Evolutionary conservation across 1,140 invertebrate species (phyloP).

Genomic region (Carposina sasakii): DNA sequence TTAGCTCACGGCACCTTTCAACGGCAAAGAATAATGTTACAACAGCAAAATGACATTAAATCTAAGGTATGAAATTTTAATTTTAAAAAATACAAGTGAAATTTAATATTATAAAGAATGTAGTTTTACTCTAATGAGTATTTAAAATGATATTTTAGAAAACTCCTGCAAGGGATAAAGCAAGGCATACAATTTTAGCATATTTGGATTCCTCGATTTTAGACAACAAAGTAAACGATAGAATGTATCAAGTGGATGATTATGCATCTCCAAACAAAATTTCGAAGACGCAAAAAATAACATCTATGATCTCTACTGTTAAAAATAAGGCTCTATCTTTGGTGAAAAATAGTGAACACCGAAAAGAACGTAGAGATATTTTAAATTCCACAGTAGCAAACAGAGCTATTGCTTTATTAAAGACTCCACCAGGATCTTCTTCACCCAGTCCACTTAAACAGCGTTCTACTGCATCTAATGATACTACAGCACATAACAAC

Average conservation of each 20-base stretch:
- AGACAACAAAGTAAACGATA: slow-evolving; percentile 29
- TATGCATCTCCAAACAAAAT: slow-evolving; percentile 37
- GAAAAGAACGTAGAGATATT: slow-evolving; percentile 24
- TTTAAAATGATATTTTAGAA: slow-evolving; percentile 73
- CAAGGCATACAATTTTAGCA: slow-evolving; percentile 66
- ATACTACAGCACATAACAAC: no score
- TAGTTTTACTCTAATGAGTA: no score
- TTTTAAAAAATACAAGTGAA: no score
- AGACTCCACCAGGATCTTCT: slow-evolving; percentile 48
- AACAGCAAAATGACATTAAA: slow-evolving; percentile 69
- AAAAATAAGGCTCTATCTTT: slow-evolving; percentile 73
- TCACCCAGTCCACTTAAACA: slow-evolving; percentile 30
- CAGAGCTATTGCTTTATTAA: slow-evolving; percentile 41
- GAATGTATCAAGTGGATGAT: slow-evolving; percentile 16
- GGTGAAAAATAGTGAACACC: slow-evolving; percentile 60
- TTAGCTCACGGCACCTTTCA: slow-evolving; percentile 67
- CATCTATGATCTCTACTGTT: slow-evolving; percentile 64
- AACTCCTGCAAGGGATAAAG: slow-evolving; percentile 64
- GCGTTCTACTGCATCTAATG: no score
- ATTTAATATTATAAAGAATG: no score
- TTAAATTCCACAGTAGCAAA: slow-evolving; percentile 37
- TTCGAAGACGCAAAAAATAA: slow-evolving; percentile 48
- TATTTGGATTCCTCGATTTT: slow-evolving; percentile 61
- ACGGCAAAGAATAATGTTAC: slow-evolving; percentile 68
- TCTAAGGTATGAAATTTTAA: slow-evolving; percentile 56